Conservation (phyloP, 2,797 vertebrate species). For the Scyliorhinus canicula region DNA sequence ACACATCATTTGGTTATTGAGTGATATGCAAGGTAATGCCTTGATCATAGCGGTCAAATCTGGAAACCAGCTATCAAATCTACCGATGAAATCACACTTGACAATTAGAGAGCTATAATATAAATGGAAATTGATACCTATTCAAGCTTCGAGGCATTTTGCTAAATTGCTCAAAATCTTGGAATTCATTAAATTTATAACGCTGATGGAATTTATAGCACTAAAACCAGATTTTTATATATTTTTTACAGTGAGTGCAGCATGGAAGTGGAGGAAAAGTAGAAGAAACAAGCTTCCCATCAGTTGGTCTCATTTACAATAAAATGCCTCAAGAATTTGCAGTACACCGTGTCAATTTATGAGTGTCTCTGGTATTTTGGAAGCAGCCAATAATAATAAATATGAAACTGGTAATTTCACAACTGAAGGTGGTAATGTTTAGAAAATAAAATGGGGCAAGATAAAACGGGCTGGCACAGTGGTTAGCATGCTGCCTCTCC, state of each 20-base stretch:
- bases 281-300: neutral
- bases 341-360: neutral
- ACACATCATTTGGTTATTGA: too few species aligned
- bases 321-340: neutral
- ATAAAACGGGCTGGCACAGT: too few species aligned
- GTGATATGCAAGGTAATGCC: neutral
- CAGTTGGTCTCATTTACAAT: neutral
- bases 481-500: too few species aligned
- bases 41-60: neutral
- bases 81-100: neutral
- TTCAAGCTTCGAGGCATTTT: neutral
- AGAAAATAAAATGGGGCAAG: neutral
- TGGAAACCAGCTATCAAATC: neutral
- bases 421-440: neutral
- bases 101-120: neutral
- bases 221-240: neutral
- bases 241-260: neutral
- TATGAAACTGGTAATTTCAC: neutral
- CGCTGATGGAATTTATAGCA: neutral
- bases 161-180: neutral
- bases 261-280: neutral
- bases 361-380: neutral
- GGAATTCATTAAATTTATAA: neutral
- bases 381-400: neutral
- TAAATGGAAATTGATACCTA: neutral